Conservation (phyloP, 2,113 vertebrate species). For the Dicrurus megarhynchus region DNA sequence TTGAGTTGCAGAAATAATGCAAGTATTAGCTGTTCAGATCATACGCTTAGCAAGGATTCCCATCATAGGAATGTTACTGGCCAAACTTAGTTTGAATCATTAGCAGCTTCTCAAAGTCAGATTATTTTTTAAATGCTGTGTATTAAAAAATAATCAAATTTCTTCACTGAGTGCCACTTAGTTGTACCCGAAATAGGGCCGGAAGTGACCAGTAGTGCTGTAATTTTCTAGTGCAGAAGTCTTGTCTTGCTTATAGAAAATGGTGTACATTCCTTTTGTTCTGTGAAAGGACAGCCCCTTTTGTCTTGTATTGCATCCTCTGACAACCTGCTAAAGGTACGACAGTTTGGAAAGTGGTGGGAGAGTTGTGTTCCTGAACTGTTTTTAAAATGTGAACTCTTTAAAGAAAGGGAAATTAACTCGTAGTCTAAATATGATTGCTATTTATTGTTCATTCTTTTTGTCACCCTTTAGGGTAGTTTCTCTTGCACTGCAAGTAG, state of each 20-base stretch:
- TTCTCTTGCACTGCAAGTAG: neutral
- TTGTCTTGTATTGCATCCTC: neutral
- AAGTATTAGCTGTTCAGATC: neutral
- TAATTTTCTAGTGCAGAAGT: neutral
- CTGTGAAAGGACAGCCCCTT: neutral
- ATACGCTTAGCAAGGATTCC: neutral
- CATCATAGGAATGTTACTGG: neutral
- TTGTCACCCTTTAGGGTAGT: neutral
- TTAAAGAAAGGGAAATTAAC: neutral
- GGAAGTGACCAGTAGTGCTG: neutral
- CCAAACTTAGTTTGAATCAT: neutral
- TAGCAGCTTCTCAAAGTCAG: neutral
- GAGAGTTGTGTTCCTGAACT: neutral
- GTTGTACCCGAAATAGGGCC: neutral
- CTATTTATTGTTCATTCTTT: neutral
- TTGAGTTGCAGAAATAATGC: slow-evolving; percentile 49
- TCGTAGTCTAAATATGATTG: neutral
- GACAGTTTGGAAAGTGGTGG: neutral
- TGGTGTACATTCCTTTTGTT: neutral
- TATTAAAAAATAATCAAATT: neutral
- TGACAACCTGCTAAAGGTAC: neutral
- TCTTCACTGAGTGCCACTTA: neutral
- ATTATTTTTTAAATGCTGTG: neutral
- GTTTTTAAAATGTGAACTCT: neutral
- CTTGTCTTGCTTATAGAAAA: neutral